A percentile compares a stretch with the other conserved stretches of the same genome.
phyloP scores from a whole-genome alignment of 1,140 invertebrate genomes.

The Trichonephila inaurata region DNA sequence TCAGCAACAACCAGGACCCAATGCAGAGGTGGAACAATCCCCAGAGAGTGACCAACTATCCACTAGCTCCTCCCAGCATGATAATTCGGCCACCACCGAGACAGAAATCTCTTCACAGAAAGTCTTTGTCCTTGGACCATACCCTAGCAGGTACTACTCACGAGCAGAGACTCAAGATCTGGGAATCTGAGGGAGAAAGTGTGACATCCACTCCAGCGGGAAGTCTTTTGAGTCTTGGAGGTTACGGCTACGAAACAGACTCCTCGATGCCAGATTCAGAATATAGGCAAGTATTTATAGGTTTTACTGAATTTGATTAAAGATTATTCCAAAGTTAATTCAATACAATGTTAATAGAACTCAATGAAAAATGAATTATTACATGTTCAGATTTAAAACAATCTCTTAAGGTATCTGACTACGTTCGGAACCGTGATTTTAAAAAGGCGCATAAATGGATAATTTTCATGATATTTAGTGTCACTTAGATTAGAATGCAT shows the following conservation, averaged over 20 bases:
- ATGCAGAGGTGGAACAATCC: constrained; percentile 76
- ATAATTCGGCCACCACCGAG: constrained; percentile 80
- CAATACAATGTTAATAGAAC: no score
- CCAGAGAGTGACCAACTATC: constrained; percentile 74
- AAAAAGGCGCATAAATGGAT: no score
- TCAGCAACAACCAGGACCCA: constrained; percentile 44
- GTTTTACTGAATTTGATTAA: no score
- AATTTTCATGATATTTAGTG: no score
- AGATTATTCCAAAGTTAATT: no score
- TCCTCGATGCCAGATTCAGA: constrained; percentile 76
- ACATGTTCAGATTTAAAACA: no score
- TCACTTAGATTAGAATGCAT: no score
- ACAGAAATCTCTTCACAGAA: constrained; percentile 85
- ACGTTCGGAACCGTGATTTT: no score
- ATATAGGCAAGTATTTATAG: constrained; percentile 38
- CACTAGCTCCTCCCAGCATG: constrained; percentile 79
- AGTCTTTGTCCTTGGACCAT: constrained; percentile 89
- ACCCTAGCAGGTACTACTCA: constrained; percentile 80
- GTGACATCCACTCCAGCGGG: constrained; percentile 74
- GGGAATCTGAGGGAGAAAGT: constrained; percentile 78
- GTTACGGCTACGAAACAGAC: constrained; percentile 77
- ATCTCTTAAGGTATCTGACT: no score
- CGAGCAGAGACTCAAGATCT: constrained; percentile 75
- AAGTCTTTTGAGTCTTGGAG: constrained; percentile 75
- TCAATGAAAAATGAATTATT: no score